Evolutionary conservation across 23 tunicate genomes (phyloP).

Genomic region (Trididemnum nubilum): DNA sequence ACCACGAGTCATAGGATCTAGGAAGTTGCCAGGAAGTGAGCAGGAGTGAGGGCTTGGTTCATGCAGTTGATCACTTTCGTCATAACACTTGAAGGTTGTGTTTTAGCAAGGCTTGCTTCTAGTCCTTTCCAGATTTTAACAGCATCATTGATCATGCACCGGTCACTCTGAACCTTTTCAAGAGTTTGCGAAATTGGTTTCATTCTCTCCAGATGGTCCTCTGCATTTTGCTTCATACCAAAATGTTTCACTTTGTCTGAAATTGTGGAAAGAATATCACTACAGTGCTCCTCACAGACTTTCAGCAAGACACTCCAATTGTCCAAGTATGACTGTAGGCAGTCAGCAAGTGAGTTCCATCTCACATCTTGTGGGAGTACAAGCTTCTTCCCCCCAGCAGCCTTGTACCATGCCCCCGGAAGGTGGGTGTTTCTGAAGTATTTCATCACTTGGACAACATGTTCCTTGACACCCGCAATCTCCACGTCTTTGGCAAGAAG

Average conservation of each 20-base stretch:
- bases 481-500: constrained; percentile 19
- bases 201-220: neutral
- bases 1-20: too few species aligned
- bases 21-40: constrained; percentile 17
- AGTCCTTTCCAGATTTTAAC: constrained; percentile 12
- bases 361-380: constrained; percentile 21
- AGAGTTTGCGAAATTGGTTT: constrained; percentile 5
- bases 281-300: constrained; percentile 16
- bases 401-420: constrained; percentile 24
- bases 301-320: constrained; percentile 4
- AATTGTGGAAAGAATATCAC: neutral
- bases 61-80: neutral
- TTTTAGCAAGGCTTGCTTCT: neutral
- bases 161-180: constrained; percentile 3
- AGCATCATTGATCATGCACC: constrained; percentile 6
- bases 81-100: neutral
- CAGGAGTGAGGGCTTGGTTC: constrained; percentile 23
- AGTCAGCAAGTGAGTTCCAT: constrained; percentile 23
- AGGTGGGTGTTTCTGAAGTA: constrained; percentile 9
- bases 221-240: neutral
- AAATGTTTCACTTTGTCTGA: constrained; percentile 3
- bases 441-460: constrained; percentile 11
- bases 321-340: constrained; percentile 3
- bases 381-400: neutral
- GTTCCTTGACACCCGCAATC: constrained; percentile 12